These are phyloP conservation scores for Apostichopus japonicus DNA, from an alignment of 35 echinoderm and acorn worm species.

Conservation along the genomic window DNA sequence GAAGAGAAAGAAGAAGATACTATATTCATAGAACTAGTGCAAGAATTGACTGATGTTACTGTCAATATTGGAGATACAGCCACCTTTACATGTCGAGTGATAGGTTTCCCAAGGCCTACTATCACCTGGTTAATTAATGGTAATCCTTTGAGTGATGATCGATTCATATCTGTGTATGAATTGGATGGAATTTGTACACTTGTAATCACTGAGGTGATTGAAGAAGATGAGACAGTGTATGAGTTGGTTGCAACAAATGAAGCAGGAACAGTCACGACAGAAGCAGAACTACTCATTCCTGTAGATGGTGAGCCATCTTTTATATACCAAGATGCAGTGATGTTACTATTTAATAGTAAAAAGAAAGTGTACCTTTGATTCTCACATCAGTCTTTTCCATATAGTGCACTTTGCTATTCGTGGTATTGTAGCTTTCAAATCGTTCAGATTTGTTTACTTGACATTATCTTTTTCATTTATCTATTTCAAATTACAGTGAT, in stretches of 20 bases:
- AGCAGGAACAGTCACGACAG: slow-evolving; percentile 72
- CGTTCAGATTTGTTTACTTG: too few relatives aligned
- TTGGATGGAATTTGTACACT: slow-evolving; percentile 79
- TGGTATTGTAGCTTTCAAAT: too few relatives aligned
- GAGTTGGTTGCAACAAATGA: slow-evolving; percentile 79
- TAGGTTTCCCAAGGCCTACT: slow-evolving; percentile 63
- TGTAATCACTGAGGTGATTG: slow-evolving; percentile 74
- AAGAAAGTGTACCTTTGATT: too few relatives aligned
- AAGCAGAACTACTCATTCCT: slow-evolving; percentile 81
- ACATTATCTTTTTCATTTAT: too few relatives aligned
- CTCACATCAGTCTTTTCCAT: too few relatives aligned
- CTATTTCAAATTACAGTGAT: too few relatives aligned
- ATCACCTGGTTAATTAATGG: slow-evolving; percentile 71
- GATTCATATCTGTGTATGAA: slow-evolving; percentile 78
- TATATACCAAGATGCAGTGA: background rate
- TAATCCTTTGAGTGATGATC: slow-evolving; percentile 50
- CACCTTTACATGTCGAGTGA: slow-evolving; percentile 49
- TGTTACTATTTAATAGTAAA: too few relatives aligned
- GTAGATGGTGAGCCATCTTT: slow-evolving; percentile 19
- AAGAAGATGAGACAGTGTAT: slow-evolving; percentile 90
- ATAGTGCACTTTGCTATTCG: too few relatives aligned
- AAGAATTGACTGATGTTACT: slow-evolving; percentile 56
- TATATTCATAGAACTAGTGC: slow-evolving; percentile 37
- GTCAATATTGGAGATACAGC: slow-evolving; percentile 5
- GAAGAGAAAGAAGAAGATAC: slow-evolving; percentile 44